Evolutionary conservation across 2,888 invertebrate species (phyloP), one percentile per base, ranked within the genome.

Genomic region (Cylindroiulus punctatus): DNA sequence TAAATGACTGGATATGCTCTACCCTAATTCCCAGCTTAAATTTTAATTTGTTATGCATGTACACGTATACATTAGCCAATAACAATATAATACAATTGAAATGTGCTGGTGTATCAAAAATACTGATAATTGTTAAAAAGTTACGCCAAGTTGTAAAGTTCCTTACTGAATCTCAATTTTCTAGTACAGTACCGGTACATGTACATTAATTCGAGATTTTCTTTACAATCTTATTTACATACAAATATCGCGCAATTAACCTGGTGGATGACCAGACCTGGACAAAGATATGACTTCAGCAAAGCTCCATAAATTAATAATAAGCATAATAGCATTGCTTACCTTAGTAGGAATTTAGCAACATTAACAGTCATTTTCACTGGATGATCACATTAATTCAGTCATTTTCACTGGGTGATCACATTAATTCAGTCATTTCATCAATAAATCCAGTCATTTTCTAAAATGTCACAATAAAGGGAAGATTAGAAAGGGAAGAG

Each of bases 171-270:
- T 65, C 65, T 65, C 65, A 65, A 65, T 12, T 65, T 65, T 22
- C 26, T 12, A 5, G 22, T 26, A 10, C 22, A 65, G 36, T 36
- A 36, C 36, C 2, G 7, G 36, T 2, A n/a, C n/a, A n/a, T n/a
- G n/a, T n/a, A n/a, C n/a, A n/a, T n/a, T n/a, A n/a, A n/a, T n/a
- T n/a, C n/a, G 30, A 76, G 76, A 7, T 17, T 76, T 76, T 76
- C 30, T 30, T 76, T 26, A 30, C 76, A 76, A 76, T 17, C 26
- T 17, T 30, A 76, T 76, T 76, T 76, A 76, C 76, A 76, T 76
- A 76, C 52, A 52, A 47, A 12, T 14, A 26, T 30, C 14, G 17
- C 76, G 26, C 30, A 26, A 0, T 14, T 30, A 76, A 26, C 26
- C 26, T 30, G 30, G 76, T 30, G 8, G 30, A 10, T 14, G 26